Conservation (phyloP, 2,888 invertebrate genomes). For the Ormyrus nitidulus region DNA sequence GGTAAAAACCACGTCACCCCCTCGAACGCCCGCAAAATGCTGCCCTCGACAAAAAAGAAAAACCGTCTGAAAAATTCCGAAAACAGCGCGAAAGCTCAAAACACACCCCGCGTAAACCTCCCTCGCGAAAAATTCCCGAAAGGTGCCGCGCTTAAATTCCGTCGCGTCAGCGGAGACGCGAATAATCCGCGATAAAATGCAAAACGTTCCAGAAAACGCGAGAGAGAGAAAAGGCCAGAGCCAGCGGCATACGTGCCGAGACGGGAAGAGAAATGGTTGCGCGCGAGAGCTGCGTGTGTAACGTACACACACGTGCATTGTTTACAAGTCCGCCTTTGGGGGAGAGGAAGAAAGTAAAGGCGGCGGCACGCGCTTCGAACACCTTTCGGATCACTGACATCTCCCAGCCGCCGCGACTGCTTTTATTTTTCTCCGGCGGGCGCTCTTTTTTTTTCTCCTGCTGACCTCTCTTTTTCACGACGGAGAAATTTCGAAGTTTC, state of each 20-base stretch:
- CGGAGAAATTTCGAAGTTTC: conserved; percentile 39
- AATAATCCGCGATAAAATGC: no score
- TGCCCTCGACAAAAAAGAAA: no score
- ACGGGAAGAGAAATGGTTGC: conserved; percentile 8
- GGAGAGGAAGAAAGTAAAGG: conserved; percentile 46
- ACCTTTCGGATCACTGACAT: conserved; percentile 44
- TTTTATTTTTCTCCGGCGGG: conserved; percentile 35
- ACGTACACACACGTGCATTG: conserved; percentile 19
- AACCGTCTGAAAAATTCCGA: no score
- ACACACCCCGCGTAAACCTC: no score
- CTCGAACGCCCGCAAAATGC: no score
- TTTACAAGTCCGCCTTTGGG: conserved; percentile 24
- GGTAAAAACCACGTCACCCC: no score
- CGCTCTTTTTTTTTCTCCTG: neutral
- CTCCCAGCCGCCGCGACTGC: neutral
- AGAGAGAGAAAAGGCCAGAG: neutral
- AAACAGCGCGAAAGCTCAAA: no score
- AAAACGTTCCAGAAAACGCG: conserved; percentile 5
- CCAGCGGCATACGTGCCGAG: neutral
- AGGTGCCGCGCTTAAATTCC: no score
- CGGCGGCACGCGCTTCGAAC: conserved; percentile 8
- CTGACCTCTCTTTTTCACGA: neutral
- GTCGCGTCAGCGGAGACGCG: no score
- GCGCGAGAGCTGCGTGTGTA: neutral
- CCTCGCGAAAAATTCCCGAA: no score